Evolutionary conservation across 2,888 invertebrate species (phyloP).

Genomic region (Calameuta filiformis): DNA sequence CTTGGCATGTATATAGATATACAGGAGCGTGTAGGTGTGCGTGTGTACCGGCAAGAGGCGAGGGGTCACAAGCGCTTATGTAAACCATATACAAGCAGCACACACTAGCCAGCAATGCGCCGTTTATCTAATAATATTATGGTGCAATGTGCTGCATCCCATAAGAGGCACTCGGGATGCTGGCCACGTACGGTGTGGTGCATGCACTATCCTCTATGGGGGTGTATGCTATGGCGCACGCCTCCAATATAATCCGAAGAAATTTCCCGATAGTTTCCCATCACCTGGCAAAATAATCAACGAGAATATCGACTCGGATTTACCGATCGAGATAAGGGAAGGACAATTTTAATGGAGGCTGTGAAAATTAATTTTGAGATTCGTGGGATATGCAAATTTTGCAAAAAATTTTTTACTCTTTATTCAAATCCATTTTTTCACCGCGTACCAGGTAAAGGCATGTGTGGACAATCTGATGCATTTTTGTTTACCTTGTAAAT

Average conservation of each 20-base stretch:
- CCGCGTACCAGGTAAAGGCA: neutral
- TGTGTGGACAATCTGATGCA: neutral
- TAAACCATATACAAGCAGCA: conserved; percentile 52
- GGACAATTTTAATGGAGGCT: neutral
- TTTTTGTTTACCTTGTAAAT: neutral
- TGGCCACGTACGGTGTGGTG: conserved; percentile 12
- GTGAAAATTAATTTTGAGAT: neutral
- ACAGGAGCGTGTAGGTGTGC: neutral
- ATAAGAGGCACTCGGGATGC: conserved; percentile 32
- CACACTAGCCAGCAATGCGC: conserved; percentile 48
- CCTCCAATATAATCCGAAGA: neutral
- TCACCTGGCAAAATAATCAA: neutral
- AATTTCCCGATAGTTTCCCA: neutral
- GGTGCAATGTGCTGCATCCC: conserved; percentile 47
- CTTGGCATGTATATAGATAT: neutral
- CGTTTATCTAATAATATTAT: conserved; percentile 59
- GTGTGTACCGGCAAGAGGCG: conserved; percentile 17
- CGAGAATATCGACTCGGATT: neutral
- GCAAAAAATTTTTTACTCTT: neutral
- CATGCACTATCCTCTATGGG: neutral
- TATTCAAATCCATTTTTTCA: accelerated
- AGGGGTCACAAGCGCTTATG: conserved; percentile 54
- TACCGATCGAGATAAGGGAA: neutral
- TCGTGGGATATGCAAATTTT: neutral
- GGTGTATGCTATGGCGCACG: neutral